Conservation (phyloP, 1,140 invertebrate genomes). For the Colletes gigas region DNA sequence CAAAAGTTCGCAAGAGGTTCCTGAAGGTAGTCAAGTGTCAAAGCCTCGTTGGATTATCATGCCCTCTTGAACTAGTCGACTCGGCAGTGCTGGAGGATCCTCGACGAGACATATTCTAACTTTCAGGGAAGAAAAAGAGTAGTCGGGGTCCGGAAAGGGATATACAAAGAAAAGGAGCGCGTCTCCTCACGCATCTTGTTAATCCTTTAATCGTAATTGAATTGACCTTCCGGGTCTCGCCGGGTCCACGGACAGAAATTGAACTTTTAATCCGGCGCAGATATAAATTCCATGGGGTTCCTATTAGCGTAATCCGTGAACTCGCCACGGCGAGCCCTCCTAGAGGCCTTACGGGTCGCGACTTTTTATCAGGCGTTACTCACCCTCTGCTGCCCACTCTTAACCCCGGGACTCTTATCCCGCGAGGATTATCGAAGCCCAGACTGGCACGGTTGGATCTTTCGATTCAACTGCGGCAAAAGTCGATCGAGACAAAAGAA, state of each 20-base stretch:
- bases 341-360: constrained; percentile 34
- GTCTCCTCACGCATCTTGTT: constrained; percentile 17
- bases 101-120: constrained; percentile 26
- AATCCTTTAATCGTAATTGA: constrained; percentile 51
- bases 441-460: background rate
- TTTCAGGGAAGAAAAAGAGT: background rate
- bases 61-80: constrained; percentile 44
- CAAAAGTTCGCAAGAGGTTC: background rate
- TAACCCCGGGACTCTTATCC: constrained; percentile 44
- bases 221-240: constrained; percentile 30
- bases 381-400: constrained; percentile 3
- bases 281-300: constrained; percentile 61
- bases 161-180: background rate
- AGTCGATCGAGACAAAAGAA: constrained; percentile 40
- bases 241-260: constrained; percentile 49
- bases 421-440: constrained; percentile 31
- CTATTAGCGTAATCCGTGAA: constrained; percentile 69
- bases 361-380: constrained; percentile 69
- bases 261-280: constrained; percentile 46
- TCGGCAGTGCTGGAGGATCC: constrained; percentile 41
- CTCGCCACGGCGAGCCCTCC: constrained; percentile 22
- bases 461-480: constrained; percentile 20
- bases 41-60: constrained; percentile 47
- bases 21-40: constrained; percentile 32
- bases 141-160: background rate